Base-by-base conservation (phyloP, 2,888 invertebrate species). In the Cryptocephalus moraei region DNA sequence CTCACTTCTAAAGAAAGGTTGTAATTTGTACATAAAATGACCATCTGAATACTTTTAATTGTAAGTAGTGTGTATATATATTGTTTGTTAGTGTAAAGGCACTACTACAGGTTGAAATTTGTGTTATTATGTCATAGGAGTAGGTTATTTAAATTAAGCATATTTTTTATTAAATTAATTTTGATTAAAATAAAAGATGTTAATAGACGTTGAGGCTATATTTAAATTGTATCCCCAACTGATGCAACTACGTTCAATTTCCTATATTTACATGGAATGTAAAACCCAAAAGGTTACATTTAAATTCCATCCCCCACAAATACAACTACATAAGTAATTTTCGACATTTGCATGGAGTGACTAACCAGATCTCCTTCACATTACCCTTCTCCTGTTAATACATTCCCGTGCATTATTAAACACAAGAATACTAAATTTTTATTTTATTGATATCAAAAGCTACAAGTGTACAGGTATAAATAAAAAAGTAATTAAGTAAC, bases 391-490 rank as follows among this genome's bases (percentile, higher is more conserved):
- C 22, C 22, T 22, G 22, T 22, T 22, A 22, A 22, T 22, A 22
- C 6, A 22, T 2, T n/a, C 22, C 22, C 3, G 22, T 22, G 22
- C 2, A 22, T 22, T 22, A 22, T 22, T 22, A 22, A 22, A 22
- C 3, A 22, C 6, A 4, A 22, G 22, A 22, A 22, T 22, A 22
- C 22, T 22, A 4, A 22, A 22, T 22, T 22, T 22, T 22, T 22
- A 22, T 36, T 36, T 36, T 36, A 36, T 36, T 36, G 2, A 62
- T 62, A 62, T 62, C 54, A 61, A 61, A 62, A 61, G 62, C 61
- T 62, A 62, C 62, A 59, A 53, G 51, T 44, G 50, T 55, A 52
- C 55, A 57, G 56, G 55, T 58, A 59, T 52, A 57, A 48, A 22
- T 22, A 22, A 6, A 22, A 22, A 22, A 22, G 22, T 56, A 54